Percentiles rank a stretch among this genome's conserved stretches.
phyloP scores from a whole-genome alignment of 2,888 invertebrate species.

The Dolomedes plantarius region DNA sequence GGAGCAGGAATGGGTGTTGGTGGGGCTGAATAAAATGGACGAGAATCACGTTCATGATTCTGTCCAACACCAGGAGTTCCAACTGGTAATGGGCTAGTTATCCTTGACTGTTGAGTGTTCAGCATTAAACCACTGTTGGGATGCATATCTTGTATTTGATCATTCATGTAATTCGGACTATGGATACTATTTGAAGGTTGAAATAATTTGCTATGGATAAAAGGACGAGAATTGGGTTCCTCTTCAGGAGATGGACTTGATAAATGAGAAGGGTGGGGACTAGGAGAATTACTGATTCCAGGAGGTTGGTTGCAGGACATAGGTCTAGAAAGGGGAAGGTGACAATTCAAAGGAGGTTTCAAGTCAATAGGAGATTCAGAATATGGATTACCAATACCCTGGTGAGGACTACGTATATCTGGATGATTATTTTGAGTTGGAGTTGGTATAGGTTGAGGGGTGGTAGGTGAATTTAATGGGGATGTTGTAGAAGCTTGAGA shows the following conservation, averaged over 20 bases:
- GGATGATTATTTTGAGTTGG: slow-evolving; percentile 57
- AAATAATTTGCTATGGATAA: slow-evolving; percentile 62
- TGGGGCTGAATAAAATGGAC: slow-evolving; percentile 72
- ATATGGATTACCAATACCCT: slow-evolving; percentile 58
- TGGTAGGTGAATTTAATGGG: slow-evolving; percentile 62
- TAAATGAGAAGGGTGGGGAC: slow-evolving; percentile 68
- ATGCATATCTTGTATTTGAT: slow-evolving; percentile 60
- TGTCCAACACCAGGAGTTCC: slow-evolving; percentile 34
- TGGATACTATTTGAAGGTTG: slow-evolving; percentile 55
- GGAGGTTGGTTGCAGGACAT: slow-evolving; percentile 53
- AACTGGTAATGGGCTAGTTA: slow-evolving; percentile 52
- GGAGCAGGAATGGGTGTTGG: slow-evolving; percentile 73
- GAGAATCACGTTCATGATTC: slow-evolving; percentile 70
- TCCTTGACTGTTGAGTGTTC: slow-evolving; percentile 46
- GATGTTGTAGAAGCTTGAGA: slow-evolving; percentile 67
- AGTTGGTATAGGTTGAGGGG: slow-evolving; percentile 49
- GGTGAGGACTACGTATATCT: slow-evolving; percentile 62
- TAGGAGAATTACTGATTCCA: slow-evolving; percentile 57
- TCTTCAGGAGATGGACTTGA: slow-evolving; percentile 69
- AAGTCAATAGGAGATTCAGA: slow-evolving; percentile 67
- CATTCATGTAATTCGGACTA: slow-evolving; percentile 60
- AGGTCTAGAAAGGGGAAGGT: slow-evolving; percentile 58
- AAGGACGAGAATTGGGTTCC: slow-evolving; percentile 43
- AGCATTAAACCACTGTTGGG: slow-evolving; percentile 36
- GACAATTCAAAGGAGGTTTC: slow-evolving; percentile 63